These are phyloP conservation scores for Lasius platythorax DNA, from an alignment of 2,888 invertebrate genomes.

Conservation along the genomic window DNA sequence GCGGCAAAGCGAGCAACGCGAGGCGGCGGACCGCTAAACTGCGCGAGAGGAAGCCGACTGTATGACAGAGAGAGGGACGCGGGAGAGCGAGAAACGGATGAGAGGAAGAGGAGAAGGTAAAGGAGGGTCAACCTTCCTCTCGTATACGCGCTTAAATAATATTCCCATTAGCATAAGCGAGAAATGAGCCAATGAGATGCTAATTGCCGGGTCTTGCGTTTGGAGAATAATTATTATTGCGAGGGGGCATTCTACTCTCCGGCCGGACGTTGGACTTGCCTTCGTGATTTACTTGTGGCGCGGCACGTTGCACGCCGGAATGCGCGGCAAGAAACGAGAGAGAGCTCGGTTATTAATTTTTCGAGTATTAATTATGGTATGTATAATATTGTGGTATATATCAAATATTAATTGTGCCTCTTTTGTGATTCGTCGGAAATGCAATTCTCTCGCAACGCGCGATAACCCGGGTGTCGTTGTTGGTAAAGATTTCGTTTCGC, in stretches of 20 bases:
- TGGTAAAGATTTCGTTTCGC: slow-evolving; percentile 20
- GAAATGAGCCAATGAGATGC: slow-evolving; percentile 85
- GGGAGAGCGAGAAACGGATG: background rate
- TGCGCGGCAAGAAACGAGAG: slow-evolving; percentile 9
- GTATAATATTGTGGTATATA: background rate
- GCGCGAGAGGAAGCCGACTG: slow-evolving; percentile 28
- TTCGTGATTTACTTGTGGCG: slow-evolving; percentile 53
- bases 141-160: slow-evolving; percentile 79
- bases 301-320: slow-evolving; percentile 2
- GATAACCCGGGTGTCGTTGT: background rate
- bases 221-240: slow-evolving; percentile 81
- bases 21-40: slow-evolving; percentile 46
- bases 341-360: slow-evolving; percentile 34
- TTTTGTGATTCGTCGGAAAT: background rate
- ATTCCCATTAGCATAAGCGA: slow-evolving; percentile 82
- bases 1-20: slow-evolving; percentile 73
- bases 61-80: background rate
- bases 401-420: background rate
- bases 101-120: slow-evolving; percentile 41
- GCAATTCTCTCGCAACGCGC: slow-evolving; percentile 10
- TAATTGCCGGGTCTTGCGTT: slow-evolving; percentile 82
- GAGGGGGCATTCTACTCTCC: slow-evolving; percentile 57
- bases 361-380: slow-evolving; percentile 24
- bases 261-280: slow-evolving; percentile 50
- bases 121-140: slow-evolving; percentile 68